Percentiles rank a stretch among this genome's conserved stretches.
These are phyloP conservation scores for Leptopilina drosophilae DNA, from an alignment of 2,888 invertebrate species.

Conservation along the genomic window DNA sequence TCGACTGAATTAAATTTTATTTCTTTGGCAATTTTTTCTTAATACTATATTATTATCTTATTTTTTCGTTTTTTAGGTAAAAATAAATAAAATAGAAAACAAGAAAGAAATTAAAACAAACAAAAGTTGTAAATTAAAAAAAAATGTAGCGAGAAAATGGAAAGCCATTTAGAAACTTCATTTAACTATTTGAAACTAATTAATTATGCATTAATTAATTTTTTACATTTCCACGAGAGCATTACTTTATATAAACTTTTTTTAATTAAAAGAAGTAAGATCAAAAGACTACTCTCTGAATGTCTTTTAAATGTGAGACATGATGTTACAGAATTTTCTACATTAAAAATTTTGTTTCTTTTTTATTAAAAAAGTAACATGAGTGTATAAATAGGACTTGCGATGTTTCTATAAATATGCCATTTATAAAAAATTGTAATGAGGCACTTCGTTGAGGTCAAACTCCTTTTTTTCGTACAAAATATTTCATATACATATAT, in stretches of 20 bases:
- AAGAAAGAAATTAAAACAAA: too few species aligned
- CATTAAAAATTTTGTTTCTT: background rate
- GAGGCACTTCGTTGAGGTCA: background rate
- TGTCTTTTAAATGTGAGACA: background rate
- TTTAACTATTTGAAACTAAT: too few species aligned
- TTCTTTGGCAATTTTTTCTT: constrained; percentile 14
- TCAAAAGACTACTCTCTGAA: too few species aligned
- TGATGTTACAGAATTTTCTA: background rate
- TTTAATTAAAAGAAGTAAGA: too few species aligned
- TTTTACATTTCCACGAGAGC: too few species aligned
- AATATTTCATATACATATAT: too few species aligned
- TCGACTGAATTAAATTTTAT: background rate
- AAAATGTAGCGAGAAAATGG: too few species aligned
- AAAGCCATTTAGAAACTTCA: too few species aligned
- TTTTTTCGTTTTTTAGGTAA: too few species aligned
- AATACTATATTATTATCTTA: constrained; percentile 13
- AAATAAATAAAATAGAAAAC: background rate
- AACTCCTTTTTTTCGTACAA: background rate
- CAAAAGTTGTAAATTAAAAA: too few species aligned
- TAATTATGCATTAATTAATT: too few species aligned
- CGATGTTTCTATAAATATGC: background rate
- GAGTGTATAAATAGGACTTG: background rate
- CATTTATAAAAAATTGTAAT: background rate
- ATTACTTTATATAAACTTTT: too few species aligned
- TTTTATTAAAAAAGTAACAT: background rate